Evolutionary conservation across 2,113 vertebrate species (phyloP).

Genomic region (Patagioenas fasciata): DNA sequence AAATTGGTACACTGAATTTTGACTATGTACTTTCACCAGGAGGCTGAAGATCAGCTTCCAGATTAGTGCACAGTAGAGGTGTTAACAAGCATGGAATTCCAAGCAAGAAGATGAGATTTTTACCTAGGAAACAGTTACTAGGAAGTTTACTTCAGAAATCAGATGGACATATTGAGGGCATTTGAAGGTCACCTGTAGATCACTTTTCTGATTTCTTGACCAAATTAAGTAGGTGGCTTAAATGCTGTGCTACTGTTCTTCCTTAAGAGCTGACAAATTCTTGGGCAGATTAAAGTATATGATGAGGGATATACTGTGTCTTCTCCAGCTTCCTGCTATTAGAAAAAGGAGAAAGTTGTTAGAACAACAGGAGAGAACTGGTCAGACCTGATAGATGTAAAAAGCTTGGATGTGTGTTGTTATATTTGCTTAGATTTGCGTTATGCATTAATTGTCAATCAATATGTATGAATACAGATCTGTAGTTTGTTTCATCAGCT

Average conservation of each 20-base stretch:
- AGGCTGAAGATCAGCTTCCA: background rate
- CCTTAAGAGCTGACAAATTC: background rate
- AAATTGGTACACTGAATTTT: background rate
- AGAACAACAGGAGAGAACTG: background rate
- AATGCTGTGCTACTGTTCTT: background rate
- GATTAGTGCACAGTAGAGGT: background rate
- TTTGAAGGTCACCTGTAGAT: background rate
- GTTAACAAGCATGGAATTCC: background rate
- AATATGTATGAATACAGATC: background rate
- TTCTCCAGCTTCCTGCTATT: background rate
- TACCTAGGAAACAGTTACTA: background rate
- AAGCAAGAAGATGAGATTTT: background rate
- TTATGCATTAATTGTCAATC: background rate
- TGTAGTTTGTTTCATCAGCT: background rate
- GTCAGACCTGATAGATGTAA: background rate
- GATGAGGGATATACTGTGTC: background rate
- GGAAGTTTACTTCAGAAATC: background rate
- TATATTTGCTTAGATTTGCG: background rate
- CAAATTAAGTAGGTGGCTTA: background rate
- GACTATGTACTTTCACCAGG: background rate
- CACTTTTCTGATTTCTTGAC: background rate
- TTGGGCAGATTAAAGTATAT: background rate
- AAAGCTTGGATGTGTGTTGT: background rate
- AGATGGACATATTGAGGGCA: background rate
- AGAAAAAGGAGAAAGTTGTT: background rate